Conservation (phyloP, 2,888 invertebrate genomes). For the Clunio marinus region DNA sequence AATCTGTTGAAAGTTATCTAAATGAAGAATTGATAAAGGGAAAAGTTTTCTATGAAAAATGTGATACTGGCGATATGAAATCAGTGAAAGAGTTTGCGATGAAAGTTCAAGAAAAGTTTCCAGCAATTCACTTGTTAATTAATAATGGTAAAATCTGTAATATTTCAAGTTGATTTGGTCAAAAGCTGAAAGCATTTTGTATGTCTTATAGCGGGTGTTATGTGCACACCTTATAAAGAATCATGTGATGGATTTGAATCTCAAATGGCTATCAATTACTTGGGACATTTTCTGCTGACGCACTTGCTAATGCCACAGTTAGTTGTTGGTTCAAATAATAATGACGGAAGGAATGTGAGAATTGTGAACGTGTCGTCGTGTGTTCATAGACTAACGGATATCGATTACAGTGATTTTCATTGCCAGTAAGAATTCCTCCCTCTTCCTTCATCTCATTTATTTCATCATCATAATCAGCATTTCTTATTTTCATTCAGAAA, state of each 20-base stretch:
- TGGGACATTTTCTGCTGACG: conserved; percentile 80
- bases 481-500: conserved; percentile 48
- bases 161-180: no score
- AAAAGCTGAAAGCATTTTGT: no score
- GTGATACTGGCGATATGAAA: conserved; percentile 72
- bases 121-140: conserved; percentile 67
- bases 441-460: no score
- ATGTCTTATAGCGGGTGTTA: conserved; percentile 80
- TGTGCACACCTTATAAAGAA: conserved; percentile 75
- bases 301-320: conserved; percentile 74
- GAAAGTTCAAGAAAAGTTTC: conserved; percentile 59
- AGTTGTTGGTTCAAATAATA: conserved; percentile 54
- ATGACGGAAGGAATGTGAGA: conserved; percentile 57
- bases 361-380: conserved; percentile 85
- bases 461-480: not conserved
- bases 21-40: conserved; percentile 52
- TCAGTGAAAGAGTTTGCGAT: conserved; percentile 74
- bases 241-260: conserved; percentile 81
- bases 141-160: conserved; percentile 83
- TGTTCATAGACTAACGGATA: conserved; percentile 68
- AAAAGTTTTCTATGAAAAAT: conserved; percentile 60
- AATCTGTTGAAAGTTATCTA: conserved; percentile 46
- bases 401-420: conserved; percentile 75
- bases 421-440: conserved; percentile 23
- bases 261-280: conserved; percentile 81